Evolutionary conservation across 2,888 invertebrate species (phyloP), one percentile per base, ranked within the genome.

Genomic region (Philaethria dido): DNA sequence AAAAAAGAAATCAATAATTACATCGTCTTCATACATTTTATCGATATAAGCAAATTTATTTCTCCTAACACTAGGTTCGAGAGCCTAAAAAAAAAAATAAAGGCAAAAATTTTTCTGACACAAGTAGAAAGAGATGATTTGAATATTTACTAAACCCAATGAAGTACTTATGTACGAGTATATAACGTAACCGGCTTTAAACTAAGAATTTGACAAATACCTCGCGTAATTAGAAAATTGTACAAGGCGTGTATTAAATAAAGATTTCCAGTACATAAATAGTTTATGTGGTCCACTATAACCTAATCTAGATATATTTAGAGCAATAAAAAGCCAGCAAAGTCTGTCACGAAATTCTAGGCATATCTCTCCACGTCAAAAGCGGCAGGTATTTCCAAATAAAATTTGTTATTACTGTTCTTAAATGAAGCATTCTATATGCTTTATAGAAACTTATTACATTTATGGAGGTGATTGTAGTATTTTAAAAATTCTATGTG

Each of bases 251-350:
- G 6, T 3, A 29, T 29, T 8, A 47, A 14, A 47, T 14, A 47
- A 20, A 20, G 16, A 0, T 16, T 29, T 52, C 3, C 16, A n/a
- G n/a, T 6, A n/a, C 11, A 11, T 45, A 11, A 9, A 62, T 62
- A 36, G 59, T 47, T 45, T 62, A n/a, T n/a, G n/a, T n/a, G n/a
- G 42, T 39, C 59, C 50, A 52, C 16, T 62, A 65, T n/a, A 2
- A 39, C 39, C 39, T 48, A 62, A 52, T 25, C 62, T 62, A 33
- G 33, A 52, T 52, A 29, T 11, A 55, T 36, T 55, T 20, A 20
- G 14, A 55, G 14, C 20, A 39, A 14, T 20, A 36, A 33, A 39
- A 55, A 14, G 14, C 6, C 18, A 22, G 16, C 16, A 14, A 48
- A 22, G 3, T 25, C 16, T 29, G n/a, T 11, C n/a, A 22, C 57